These are phyloP conservation scores for Montifringilla adamsi DNA, from an alignment of 2,113 vertebrate genomes.

Conservation along the genomic window DNA sequence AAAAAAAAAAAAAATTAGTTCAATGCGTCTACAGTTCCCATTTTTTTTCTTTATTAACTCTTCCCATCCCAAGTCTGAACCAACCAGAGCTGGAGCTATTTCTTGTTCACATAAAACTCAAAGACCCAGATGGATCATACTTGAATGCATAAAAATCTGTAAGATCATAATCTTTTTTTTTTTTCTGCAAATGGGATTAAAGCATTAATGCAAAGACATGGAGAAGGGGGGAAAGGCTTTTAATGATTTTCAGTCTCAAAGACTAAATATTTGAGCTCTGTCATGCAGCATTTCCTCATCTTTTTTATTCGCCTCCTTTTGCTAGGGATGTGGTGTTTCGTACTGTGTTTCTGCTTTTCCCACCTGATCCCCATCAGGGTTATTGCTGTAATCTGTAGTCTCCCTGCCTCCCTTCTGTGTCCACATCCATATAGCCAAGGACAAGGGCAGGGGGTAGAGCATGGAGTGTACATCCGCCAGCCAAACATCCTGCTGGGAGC, in stretches of 20 bases:
- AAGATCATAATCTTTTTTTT: not conserved
- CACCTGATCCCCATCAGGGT: rapidly evolving
- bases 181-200: not conserved
- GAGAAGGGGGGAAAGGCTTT: not conserved
- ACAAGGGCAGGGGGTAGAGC: not conserved
- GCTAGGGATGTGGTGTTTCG: not conserved
- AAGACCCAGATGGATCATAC: not conserved
- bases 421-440: not conserved
- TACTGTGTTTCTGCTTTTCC: not conserved
- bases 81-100: not conserved
- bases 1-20: not conserved
- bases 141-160: not conserved
- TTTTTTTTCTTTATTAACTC: not conserved
- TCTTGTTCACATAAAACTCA: not conserved
- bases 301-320: not conserved
- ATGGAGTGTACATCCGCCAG: not conserved
- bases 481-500: not conserved
- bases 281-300: not conserved
- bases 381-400: not conserved
- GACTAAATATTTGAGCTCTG: not conserved
- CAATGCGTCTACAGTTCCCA: not conserved
- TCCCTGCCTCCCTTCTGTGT: not conserved
- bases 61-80: not conserved
- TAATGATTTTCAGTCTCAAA: not conserved
- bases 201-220: not conserved